These are phyloP conservation scores for Hippasteria phrygiana DNA, from an alignment of 53 echinoderm and acorn worm genomes.

Conservation along the genomic window DNA sequence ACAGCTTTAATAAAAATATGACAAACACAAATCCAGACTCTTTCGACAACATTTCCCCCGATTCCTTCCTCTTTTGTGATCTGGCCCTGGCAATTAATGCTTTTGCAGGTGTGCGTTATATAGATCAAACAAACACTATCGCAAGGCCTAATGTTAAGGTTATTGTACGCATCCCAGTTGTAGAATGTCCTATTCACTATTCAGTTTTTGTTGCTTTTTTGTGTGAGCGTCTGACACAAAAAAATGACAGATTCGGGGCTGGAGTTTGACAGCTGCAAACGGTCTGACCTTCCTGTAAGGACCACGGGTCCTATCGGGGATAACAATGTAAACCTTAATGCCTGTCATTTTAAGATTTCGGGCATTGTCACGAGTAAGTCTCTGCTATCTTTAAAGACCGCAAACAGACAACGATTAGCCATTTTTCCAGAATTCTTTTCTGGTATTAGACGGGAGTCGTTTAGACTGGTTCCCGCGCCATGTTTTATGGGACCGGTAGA, in stretches of 20 bases:
- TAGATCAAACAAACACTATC: background rate
- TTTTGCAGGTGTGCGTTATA: background rate
- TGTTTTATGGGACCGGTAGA: too few relatives aligned
- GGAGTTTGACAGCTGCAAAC: conserved; percentile 33
- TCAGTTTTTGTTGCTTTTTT: too few relatives aligned
- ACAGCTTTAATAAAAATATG: too few relatives aligned
- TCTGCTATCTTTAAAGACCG: background rate
- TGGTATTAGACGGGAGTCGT: too few relatives aligned
- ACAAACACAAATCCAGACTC: background rate
- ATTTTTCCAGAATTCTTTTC: background rate
- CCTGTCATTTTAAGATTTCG: conserved; percentile 6
- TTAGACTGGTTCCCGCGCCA: too few relatives aligned
- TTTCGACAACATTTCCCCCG: background rate
- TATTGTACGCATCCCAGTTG: background rate
- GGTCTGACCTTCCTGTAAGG: conserved; percentile 29
- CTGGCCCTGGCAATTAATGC: background rate
- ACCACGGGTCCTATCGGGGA: background rate
- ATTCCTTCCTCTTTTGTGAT: background rate
- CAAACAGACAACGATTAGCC: background rate
- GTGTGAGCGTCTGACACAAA: too few relatives aligned
- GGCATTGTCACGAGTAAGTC: background rate
- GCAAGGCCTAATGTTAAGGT: background rate
- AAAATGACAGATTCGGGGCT: conserved; percentile 36
- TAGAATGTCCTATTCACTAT: too few relatives aligned
- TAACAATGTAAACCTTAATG: conserved; percentile 10